Conservation (phyloP, 2,888 invertebrate species). For the Mythimna loreyi region DNA sequence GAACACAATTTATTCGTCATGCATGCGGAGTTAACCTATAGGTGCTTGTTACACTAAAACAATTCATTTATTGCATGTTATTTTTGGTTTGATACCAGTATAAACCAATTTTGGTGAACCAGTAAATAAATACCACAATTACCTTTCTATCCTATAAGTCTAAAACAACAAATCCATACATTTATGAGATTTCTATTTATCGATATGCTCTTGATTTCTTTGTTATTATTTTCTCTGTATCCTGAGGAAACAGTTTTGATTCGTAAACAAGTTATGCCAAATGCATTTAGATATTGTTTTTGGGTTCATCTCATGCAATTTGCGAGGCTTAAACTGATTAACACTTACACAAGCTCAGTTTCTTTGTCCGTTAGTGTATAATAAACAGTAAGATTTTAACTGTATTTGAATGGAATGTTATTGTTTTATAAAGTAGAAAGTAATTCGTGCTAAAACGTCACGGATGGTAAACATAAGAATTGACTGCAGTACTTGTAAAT, state of each 20-base stretch:
- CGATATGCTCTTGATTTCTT: slow-evolving; percentile 21
- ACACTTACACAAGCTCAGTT: neutral
- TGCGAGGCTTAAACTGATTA: too few species aligned
- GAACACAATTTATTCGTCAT: too few species aligned
- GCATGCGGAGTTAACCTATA: too few species aligned
- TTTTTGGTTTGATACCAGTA: slow-evolving; percentile 22
- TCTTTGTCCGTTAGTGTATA: neutral
- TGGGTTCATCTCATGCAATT: neutral
- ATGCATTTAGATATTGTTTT: neutral
- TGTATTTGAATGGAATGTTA: slow-evolving; percentile 2
- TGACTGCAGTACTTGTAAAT: neutral
- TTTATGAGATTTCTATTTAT: slow-evolving; percentile 35
- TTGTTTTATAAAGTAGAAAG: slow-evolving; percentile 58
- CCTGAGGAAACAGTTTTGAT: slow-evolving; percentile 15
- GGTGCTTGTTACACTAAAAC: too few species aligned
- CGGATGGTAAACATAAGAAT: slow-evolving; percentile 24
- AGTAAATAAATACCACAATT: too few species aligned
- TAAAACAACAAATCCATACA: slow-evolving; percentile 41
- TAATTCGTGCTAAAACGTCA: slow-evolving; percentile 50
- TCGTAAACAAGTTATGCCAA: slow-evolving; percentile 10
- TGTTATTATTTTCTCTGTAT: slow-evolving; percentile 24
- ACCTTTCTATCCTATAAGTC: too few species aligned
- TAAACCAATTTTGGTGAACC: too few species aligned
- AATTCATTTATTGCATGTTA: slow-evolving; percentile 3
- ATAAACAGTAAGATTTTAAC: neutral